Evolutionary conservation across 1,140 invertebrate species (phyloP).

Genomic region (Papilio helenus): DNA sequence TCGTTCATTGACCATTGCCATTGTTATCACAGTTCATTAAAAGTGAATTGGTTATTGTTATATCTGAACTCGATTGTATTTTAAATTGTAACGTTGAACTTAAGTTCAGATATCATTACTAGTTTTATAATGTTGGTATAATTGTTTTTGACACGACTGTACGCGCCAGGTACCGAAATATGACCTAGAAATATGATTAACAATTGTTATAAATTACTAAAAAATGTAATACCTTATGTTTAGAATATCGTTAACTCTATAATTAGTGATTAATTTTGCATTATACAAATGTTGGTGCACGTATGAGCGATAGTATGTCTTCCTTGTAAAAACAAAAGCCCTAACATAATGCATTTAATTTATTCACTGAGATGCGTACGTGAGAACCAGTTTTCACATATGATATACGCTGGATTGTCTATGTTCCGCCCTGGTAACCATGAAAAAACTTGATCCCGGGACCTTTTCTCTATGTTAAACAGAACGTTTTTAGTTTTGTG

Average conservation of each 20-base stretch:
- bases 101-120: not conserved
- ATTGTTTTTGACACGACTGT: not conserved
- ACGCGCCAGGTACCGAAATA: not conserved
- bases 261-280: not conserved
- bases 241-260: not conserved
- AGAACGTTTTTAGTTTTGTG: not conserved
- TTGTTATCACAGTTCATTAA: conserved; percentile 10
- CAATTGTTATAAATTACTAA: not conserved
- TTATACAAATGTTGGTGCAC: too few species aligned
- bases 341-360: not conserved
- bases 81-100: not conserved
- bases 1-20: not conserved
- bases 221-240: not conserved
- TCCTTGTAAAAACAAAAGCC: not conserved
- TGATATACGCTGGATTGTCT: not conserved
- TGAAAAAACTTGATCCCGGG: not conserved
- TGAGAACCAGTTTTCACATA: not conserved
- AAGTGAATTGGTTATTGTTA: not conserved
- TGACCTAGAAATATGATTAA: not conserved
- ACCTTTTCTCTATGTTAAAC: not conserved
- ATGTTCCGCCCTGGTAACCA: not conserved
- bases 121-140: not conserved
- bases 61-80: not conserved
- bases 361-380: not conserved
- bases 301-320: not conserved